Conservation (phyloP, 1,140 invertebrate species). For the Asbolus verrucosus region DNA sequence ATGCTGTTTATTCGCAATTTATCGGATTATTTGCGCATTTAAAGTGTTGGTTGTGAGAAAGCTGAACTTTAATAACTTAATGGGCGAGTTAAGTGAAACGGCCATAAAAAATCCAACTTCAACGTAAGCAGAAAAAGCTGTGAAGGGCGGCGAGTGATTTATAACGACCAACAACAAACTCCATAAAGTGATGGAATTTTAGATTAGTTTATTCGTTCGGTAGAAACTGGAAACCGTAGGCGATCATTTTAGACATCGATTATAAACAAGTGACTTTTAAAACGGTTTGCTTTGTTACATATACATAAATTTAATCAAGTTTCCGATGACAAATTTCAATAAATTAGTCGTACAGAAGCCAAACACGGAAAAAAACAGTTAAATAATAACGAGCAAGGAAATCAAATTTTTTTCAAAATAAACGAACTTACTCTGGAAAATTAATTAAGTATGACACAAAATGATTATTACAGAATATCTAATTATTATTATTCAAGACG, state of each 20-base stretch:
- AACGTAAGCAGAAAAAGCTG: background rate
- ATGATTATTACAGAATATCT: constrained; percentile 10
- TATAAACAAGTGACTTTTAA: constrained; percentile 24
- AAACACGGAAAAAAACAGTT: too few species aligned
- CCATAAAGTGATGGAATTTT: background rate
- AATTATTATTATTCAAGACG: constrained; percentile 18
- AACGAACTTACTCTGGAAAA: background rate
- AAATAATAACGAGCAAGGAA: background rate
- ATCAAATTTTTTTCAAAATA: background rate
- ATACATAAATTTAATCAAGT: background rate
- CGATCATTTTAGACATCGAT: constrained; percentile 20
- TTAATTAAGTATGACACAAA: constrained; percentile 19
- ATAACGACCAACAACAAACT: background rate
- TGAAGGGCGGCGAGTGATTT: background rate
- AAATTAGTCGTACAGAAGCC: too few species aligned
- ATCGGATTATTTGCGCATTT: background rate
- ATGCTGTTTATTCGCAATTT: background rate
- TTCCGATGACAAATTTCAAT: too few species aligned
- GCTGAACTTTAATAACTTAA: too few species aligned
- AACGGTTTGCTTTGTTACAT: constrained; percentile 2
- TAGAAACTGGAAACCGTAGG: background rate
- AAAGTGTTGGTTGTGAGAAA: background rate
- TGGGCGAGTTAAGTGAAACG: too few species aligned
- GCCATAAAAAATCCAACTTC: too few species aligned
- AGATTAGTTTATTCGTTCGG: background rate